phyloP scores from a whole-genome alignment of 2,888 invertebrate species.

The Chaetogeoica ovagalla region DNA sequence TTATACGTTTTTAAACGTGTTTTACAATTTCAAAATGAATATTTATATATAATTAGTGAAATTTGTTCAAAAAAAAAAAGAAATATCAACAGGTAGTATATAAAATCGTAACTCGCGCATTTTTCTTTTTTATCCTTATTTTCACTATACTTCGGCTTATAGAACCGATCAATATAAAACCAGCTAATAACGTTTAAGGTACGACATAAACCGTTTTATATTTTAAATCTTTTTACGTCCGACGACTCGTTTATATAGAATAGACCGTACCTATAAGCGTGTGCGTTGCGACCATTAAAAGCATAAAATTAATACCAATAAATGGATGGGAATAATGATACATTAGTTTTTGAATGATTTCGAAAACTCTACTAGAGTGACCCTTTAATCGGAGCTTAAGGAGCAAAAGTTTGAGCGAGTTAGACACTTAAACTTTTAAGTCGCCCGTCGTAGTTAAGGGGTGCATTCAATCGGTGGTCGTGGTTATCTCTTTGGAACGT shows the following conservation, averaged over 20 bases:
- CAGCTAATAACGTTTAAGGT: no score
- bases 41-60: no score
- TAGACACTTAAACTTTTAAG: constrained; percentile 51
- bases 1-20: no score
- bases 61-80: no score
- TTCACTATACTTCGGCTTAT: no score
- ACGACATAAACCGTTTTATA: background rate
- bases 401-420: constrained; percentile 45
- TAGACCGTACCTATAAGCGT: background rate
- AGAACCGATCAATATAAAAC: no score
- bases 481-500: constrained; percentile 41
- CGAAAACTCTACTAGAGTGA: background rate
- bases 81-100: no score
- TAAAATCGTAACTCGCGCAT: no score
- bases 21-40: no score
- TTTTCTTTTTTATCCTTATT: no score
- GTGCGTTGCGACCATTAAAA: background rate
- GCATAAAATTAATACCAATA: background rate
- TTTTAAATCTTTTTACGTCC: background rate
- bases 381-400: constrained; percentile 42
- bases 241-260: background rate
- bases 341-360: constrained; percentile 28
- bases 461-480: constrained; percentile 38
- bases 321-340: background rate
- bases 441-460: constrained; percentile 17